A percentile compares a stretch with the other conserved stretches of the same genome.
Conservation (phyloP, 1,140 invertebrate genomes). For the Trichonephila inaurata region DNA sequence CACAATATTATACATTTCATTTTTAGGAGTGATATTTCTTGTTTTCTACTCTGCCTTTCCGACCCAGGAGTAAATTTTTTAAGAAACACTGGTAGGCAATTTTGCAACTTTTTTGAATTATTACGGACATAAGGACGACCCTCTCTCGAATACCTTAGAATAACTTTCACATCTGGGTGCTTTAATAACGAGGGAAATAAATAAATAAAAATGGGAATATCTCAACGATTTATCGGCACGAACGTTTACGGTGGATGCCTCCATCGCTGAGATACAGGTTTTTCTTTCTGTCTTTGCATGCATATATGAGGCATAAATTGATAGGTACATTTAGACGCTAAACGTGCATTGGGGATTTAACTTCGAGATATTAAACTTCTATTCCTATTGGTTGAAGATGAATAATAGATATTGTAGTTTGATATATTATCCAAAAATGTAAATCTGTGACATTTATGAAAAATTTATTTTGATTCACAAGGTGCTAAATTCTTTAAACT, state of each 20-base stretch:
- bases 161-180: slow-evolving; percentile 42
- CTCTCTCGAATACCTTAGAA: slow-evolving; percentile 46
- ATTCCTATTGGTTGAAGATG: no score
- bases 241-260: background rate
- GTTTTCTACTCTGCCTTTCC: background rate
- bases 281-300: background rate
- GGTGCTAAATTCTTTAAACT: no score
- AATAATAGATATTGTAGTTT: no score
- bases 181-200: slow-evolving; percentile 47
- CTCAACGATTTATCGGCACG: background rate
- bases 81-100: slow-evolving; percentile 58
- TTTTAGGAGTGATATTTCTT: slow-evolving; percentile 55
- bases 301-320: background rate
- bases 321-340: background rate
- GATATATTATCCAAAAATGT: no score
- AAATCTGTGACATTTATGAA: no score
- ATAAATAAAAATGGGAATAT: background rate
- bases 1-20: slow-evolving; percentile 38
- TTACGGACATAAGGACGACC: slow-evolving; percentile 37
- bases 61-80: slow-evolving; percentile 19
- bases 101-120: slow-evolving; percentile 59
- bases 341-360: background rate
- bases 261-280: background rate
- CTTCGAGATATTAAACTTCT: background rate
- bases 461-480: no score